phyloP scores from a whole-genome alignment of 2,888 invertebrate species.

The Platypus cylindrus region DNA sequence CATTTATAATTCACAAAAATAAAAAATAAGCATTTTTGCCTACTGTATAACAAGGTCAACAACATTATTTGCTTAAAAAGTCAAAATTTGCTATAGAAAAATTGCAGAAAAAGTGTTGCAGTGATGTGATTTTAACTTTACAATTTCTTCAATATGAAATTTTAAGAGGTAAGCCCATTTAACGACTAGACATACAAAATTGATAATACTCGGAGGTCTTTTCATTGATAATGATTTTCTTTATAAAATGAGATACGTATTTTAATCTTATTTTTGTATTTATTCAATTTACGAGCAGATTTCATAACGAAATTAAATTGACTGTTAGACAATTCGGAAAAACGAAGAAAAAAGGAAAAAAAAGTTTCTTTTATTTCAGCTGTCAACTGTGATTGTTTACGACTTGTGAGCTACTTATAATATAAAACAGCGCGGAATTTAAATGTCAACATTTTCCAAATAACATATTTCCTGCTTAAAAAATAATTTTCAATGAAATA shows the following conservation, averaged over 20 bases:
- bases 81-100: constrained; percentile 9
- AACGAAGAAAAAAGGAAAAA: constrained; percentile 9
- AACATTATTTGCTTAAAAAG: constrained; percentile 24
- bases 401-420: constrained; percentile 16
- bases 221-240: constrained; percentile 24
- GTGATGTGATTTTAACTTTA: constrained; percentile 12
- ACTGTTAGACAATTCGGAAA: constrained; percentile 4
- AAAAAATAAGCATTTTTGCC: constrained; percentile 16
- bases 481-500: no score
- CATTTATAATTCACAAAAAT: constrained; percentile 10
- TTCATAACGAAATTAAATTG: neutral
- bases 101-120: constrained; percentile 2
- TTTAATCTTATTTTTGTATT: no score
- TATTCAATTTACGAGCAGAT: no score
- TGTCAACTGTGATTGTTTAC: constrained; percentile 32
- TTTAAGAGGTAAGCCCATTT: constrained; percentile 7
- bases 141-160: constrained; percentile 4
- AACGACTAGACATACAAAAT: constrained; percentile 4
- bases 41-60: constrained; percentile 21
- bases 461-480: no score
- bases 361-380: constrained; percentile 18
- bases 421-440: constrained; percentile 14
- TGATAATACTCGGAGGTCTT: constrained; percentile 8
- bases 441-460: constrained; percentile 8
- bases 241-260: constrained; percentile 17